phyloP scores from a whole-genome alignment of 2,888 invertebrate genomes.

The Matsumyia berberina region DNA sequence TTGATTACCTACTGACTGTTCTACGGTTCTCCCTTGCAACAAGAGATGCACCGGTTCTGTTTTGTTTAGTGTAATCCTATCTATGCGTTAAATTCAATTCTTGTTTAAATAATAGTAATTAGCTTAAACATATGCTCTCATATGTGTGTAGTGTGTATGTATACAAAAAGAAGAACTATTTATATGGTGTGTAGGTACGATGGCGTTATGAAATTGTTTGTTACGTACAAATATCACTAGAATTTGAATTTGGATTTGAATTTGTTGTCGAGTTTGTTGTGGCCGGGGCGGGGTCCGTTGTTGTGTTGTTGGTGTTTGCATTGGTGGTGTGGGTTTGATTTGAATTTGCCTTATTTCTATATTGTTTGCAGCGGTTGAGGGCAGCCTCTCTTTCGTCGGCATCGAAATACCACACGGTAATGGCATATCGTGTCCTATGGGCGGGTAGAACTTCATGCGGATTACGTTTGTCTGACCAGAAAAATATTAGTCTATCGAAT shows the following conservation, averaged over 20 bases:
- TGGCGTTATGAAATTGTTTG: slow-evolving; percentile 77
- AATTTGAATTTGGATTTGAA: slow-evolving; percentile 78
- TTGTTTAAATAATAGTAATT: slow-evolving; percentile 61
- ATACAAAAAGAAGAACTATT: slow-evolving; percentile 53
- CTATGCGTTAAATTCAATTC: slow-evolving; percentile 52
- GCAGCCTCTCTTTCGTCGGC: slow-evolving; percentile 92
- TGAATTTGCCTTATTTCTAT: slow-evolving; percentile 59
- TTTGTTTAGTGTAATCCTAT: slow-evolving; percentile 49
- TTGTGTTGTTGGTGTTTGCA: slow-evolving; percentile 25
- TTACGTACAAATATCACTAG: slow-evolving; percentile 82
- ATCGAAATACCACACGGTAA: slow-evolving; percentile 97
- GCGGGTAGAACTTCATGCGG: slow-evolving; percentile 99
- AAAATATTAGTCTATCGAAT: slow-evolving; percentile 97
- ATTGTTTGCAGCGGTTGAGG: slow-evolving; percentile 80
- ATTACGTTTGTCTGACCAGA: slow-evolving; percentile 98
- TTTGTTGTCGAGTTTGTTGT: slow-evolving; percentile 57
- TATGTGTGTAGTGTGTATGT: slow-evolving; percentile 28
- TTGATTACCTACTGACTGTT: slow-evolving; percentile 1
- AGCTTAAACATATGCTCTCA: slow-evolving; percentile 56
- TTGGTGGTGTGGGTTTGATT: slow-evolving; percentile 32
- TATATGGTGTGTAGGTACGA: slow-evolving; percentile 77
- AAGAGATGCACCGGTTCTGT: slow-evolving; percentile 33
- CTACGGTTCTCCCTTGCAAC: slow-evolving; percentile 13
- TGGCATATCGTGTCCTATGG: slow-evolving; percentile 94
- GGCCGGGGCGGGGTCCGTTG: slow-evolving; percentile 56